phyloP scores from a whole-genome alignment of 2,113 vertebrate species.

The Pantherophis guttatus region DNA sequence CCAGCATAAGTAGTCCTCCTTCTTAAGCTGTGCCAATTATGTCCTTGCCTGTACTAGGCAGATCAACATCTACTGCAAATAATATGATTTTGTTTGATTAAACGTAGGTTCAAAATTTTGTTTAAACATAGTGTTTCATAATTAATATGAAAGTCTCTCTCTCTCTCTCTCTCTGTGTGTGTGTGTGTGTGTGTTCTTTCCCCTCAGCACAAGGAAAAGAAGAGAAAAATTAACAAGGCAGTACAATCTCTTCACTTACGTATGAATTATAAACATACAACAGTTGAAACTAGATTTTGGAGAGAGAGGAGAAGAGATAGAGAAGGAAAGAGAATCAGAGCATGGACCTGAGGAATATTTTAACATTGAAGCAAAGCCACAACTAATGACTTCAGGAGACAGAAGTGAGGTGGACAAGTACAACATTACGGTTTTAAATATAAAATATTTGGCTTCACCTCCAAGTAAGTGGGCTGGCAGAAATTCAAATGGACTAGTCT shows the following conservation, averaged over 20 bases:
- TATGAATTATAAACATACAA: slow-evolving; percentile 63
- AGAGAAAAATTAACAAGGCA: slow-evolving; percentile 53
- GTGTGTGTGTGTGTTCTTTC: not conserved
- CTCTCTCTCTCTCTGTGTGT: not conserved
- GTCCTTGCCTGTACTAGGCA: slow-evolving; percentile 19
- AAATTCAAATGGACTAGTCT: slow-evolving; percentile 76
- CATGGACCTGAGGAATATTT: slow-evolving; percentile 66
- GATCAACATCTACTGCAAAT: slow-evolving; percentile 42
- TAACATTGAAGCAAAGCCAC: slow-evolving; percentile 79
- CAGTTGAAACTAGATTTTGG: slow-evolving; percentile 60
- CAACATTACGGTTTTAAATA: slow-evolving; percentile 75
- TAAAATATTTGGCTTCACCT: slow-evolving; percentile 77
- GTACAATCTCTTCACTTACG: slow-evolving; percentile 56
- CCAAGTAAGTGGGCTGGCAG: slow-evolving; percentile 76
- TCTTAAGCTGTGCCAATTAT: not conserved
- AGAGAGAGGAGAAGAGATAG: not conserved
- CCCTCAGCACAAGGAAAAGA: slow-evolving; percentile 49
- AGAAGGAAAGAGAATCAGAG: slow-evolving; percentile 25
- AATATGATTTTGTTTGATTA: slow-evolving; percentile 36
- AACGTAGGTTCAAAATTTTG: slow-evolving; percentile 36
- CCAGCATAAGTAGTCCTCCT: not conserved
- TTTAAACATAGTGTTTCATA: slow-evolving; percentile 49
- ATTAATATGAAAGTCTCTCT: slow-evolving; percentile 65
- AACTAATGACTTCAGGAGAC: slow-evolving; percentile 79
- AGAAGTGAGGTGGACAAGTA: slow-evolving; percentile 77